Conservation (phyloP, 1,140 invertebrate species). For the Coboldia fuscipes region DNA sequence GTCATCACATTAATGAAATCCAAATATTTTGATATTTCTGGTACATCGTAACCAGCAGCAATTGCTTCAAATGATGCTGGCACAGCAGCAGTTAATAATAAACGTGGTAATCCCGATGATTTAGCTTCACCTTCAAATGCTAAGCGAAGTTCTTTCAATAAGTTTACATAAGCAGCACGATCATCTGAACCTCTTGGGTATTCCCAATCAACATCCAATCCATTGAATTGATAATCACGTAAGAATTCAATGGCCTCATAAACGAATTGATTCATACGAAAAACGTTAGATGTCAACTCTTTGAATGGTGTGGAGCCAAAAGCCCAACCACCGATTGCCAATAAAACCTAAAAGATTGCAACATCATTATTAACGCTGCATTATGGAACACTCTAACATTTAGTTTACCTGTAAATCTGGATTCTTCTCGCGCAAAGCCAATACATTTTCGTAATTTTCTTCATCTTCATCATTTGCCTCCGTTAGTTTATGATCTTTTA, state of each 20-base stretch:
- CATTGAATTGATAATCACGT: constrained; percentile 79
- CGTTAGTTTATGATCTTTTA: constrained; percentile 60
- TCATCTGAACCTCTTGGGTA: constrained; percentile 81
- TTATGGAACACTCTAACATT: not conserved
- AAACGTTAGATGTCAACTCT: constrained; percentile 72
- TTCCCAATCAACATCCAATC: constrained; percentile 87
- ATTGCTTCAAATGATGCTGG: constrained; percentile 84
- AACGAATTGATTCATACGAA: constrained; percentile 87
- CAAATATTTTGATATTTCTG: constrained; percentile 81
- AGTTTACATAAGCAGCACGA: constrained; percentile 52
- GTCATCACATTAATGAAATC: constrained; percentile 92
- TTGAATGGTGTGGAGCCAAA: constrained; percentile 85
- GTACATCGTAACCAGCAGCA: constrained; percentile 81
- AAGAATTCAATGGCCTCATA: constrained; percentile 86
- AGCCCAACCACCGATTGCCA: constrained; percentile 89
- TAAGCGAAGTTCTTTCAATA: constrained; percentile 61
- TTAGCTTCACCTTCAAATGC: constrained; percentile 81
- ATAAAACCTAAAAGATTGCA: constrained; percentile 33
- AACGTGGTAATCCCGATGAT: constrained; percentile 50
- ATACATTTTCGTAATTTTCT: constrained; percentile 66
- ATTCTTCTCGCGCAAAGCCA: constrained; percentile 70
- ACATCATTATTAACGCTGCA: not conserved
- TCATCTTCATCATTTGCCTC: constrained; percentile 57
- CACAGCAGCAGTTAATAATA: constrained; percentile 74
- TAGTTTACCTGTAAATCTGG: constrained; percentile 57